phyloP scores from a whole-genome alignment of 1,140 invertebrate genomes.

The Drosophila sucinea region DNA sequence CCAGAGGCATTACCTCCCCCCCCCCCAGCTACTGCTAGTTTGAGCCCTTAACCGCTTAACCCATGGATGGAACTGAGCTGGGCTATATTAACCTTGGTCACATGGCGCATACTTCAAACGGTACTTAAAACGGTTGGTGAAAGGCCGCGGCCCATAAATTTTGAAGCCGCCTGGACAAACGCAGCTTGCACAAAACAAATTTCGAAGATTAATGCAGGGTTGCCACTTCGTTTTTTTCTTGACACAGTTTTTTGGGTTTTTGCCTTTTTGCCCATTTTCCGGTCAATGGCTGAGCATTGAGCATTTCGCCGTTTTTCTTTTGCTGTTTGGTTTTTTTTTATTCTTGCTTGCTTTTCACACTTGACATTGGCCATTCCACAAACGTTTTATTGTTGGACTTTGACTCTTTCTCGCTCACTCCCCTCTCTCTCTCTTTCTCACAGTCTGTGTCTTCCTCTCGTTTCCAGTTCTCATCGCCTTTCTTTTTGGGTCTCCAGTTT shows the following conservation, averaged over 20 bases:
- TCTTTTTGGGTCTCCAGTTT: not conserved
- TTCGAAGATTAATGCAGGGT: conserved; percentile 71
- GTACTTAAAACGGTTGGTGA: conserved; percentile 37
- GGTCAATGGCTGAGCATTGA: conserved; percentile 41
- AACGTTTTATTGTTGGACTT: conserved; percentile 17
- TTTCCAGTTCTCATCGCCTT: too few relatives aligned
- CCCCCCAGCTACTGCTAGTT: not conserved
- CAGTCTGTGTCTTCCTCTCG: too few relatives aligned
- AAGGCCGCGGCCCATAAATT: conserved; percentile 57
- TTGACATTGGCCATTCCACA: conserved; percentile 57
- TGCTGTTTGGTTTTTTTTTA: not conserved
- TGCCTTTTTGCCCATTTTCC: conserved; percentile 32
- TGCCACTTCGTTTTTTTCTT: conserved; percentile 34
- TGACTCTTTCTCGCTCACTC: conserved; percentile 3
- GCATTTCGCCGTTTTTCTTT: not conserved
- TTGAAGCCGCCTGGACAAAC: conserved; percentile 19
- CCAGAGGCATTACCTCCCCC: conserved; percentile 45
- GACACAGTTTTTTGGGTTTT: conserved; percentile 54
- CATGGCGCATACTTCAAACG: conserved; percentile 46
- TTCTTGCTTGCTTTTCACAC: conserved; percentile 36
- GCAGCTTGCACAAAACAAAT: conserved; percentile 63
- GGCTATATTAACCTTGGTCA: conserved; percentile 53
- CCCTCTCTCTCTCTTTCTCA: too few relatives aligned
- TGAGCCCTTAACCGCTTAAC: conserved; percentile 5
- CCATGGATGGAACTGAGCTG: conserved; percentile 8